Percentiles rank a stretch among this genome's conserved stretches.
These are phyloP conservation scores for Ectropis grisescens DNA, from an alignment of 1,140 invertebrate species.

Conservation along the genomic window DNA sequence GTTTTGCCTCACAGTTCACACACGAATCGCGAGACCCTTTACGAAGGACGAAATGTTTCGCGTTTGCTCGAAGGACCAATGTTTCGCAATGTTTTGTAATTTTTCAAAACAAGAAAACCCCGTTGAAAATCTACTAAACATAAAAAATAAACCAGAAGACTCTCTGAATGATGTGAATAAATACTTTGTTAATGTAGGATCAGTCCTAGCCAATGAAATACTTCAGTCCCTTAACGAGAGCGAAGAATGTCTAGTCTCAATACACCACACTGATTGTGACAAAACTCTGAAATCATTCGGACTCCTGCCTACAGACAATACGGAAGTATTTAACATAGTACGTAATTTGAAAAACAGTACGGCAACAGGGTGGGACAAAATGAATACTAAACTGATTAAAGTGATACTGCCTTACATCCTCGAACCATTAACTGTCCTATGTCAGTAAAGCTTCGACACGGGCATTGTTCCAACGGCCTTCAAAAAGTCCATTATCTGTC, in stretches of 20 bases:
- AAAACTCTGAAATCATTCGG: background rate
- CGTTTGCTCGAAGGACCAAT: no score
- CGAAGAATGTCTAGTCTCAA: no score
- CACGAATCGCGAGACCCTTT: no score
- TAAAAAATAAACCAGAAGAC: background rate
- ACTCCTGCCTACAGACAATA: background rate
- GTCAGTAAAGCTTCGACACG: background rate
- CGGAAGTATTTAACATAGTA: slow-evolving; percentile 1
- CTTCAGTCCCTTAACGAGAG: no score
- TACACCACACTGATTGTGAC: background rate
- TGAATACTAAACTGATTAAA: slow-evolving; percentile 2
- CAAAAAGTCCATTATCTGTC: background rate
- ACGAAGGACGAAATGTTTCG: no score
- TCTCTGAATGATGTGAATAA: slow-evolving; percentile 2
- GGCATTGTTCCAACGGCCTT: background rate
- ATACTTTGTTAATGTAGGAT: no score
- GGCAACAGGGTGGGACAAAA: no score
- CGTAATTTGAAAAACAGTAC: slow-evolving; percentile 1
- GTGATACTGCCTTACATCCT: slow-evolving; percentile 3
- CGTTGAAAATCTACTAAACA: background rate
- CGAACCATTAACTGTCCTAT: background rate
- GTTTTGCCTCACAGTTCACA: no score
- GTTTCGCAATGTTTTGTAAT: no score
- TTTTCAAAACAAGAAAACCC: background rate
- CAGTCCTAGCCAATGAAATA: no score